Conservation (phyloP, 2,888 invertebrate genomes). For the Crocallis elinguaria region DNA sequence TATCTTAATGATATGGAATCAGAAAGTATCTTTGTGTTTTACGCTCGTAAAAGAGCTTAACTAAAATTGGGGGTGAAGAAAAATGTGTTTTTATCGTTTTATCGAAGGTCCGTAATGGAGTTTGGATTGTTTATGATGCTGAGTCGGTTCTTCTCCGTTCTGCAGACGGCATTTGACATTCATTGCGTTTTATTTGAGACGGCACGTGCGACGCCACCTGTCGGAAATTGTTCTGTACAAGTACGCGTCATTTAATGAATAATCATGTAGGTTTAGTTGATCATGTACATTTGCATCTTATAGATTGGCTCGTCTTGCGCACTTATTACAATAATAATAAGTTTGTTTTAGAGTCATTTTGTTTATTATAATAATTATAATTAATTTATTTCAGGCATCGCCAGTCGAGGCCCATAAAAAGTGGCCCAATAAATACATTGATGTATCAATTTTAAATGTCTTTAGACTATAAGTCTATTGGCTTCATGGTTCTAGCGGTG, state of each 20-base stretch:
- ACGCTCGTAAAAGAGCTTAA: constrained; percentile 56
- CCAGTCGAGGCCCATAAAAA: too few relatives aligned
- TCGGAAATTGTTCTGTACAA: constrained; percentile 66
- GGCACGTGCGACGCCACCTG: constrained; percentile 83
- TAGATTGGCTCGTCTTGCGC: constrained; percentile 15
- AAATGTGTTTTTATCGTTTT: constrained; percentile 53
- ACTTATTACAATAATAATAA: background rate
- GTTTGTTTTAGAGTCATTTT: too few relatives aligned
- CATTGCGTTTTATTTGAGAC: constrained; percentile 80
- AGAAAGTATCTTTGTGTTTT: constrained; percentile 74
- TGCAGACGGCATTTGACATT: constrained; percentile 76
- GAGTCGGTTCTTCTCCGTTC: constrained; percentile 42
- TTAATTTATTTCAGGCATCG: too few relatives aligned
- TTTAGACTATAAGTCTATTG: too few relatives aligned
- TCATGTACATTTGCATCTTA: too few relatives aligned
- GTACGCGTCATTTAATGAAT: constrained; percentile 48
- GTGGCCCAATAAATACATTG: too few relatives aligned
- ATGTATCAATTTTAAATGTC: too few relatives aligned
- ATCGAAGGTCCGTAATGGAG: constrained; percentile 50
- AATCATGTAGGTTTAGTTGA: too few relatives aligned
- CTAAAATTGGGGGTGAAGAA: constrained; percentile 39
- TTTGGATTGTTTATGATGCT: constrained; percentile 31
- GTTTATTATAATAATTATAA: too few relatives aligned
- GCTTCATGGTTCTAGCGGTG: too few relatives aligned
- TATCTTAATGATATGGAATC: constrained; percentile 84